Conservation (phyloP, 2,888 invertebrate species). For the Microctonus hyperodae region DNA sequence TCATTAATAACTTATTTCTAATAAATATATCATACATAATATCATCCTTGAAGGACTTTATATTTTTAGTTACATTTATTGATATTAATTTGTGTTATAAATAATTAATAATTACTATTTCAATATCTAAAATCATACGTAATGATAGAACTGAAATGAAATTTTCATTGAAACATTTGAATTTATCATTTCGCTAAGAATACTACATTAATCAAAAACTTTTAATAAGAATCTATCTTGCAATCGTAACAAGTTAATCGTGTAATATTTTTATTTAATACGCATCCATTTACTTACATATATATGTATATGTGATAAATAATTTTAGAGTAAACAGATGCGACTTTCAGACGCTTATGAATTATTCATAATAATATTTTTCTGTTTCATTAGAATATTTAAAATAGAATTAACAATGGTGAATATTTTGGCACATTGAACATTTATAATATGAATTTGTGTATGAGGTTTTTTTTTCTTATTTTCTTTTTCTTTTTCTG, state of each 20-base stretch:
- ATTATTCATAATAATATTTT: conserved; percentile 30
- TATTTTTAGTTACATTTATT: not conserved
- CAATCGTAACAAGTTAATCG: too few relatives aligned
- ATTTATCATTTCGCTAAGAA: too few relatives aligned
- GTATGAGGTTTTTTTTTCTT: not conserved
- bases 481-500: not conserved
- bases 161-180: too few relatives aligned
- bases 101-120: not conserved
- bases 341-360: conserved; percentile 26
- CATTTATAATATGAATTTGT: conserved; percentile 41
- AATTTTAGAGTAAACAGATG: conserved; percentile 30
- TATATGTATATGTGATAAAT: too few relatives aligned
- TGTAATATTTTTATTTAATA: too few relatives aligned
- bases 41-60: not conserved
- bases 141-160: too few relatives aligned
- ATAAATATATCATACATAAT: not conserved
- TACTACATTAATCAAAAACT: too few relatives aligned
- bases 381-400: conserved; percentile 45
- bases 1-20: not conserved
- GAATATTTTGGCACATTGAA: conserved; percentile 61
- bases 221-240: too few relatives aligned
- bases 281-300: conserved; percentile 35
- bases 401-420: conserved; percentile 45
- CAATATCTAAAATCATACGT: too few relatives aligned
- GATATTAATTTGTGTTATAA: not conserved